Conservation (phyloP, 2,797 vertebrate species). For the Petrocephalus schoutedeni region DNA sequence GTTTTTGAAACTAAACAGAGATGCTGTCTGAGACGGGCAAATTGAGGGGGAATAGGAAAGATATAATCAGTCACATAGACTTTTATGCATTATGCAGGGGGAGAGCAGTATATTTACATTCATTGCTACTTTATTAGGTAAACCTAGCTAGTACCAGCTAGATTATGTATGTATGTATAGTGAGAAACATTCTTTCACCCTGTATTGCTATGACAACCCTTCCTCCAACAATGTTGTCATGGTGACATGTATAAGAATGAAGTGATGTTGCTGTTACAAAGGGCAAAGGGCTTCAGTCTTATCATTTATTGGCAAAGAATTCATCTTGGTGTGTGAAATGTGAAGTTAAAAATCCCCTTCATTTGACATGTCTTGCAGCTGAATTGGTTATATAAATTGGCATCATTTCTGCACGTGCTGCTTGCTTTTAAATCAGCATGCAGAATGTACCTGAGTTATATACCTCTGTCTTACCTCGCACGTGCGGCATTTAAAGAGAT, state of each 20-base stretch:
- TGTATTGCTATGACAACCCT: conserved; percentile 20
- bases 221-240: conserved; percentile 25
- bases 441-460: neutral
- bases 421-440: neutral
- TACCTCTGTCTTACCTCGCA: neutral
- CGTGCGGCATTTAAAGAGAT: neutral
- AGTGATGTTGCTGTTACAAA: neutral
- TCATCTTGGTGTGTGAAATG: neutral
- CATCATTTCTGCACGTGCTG: neutral
- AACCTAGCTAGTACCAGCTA: neutral
- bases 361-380: neutral
- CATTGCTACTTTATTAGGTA: neutral
- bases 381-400: neutral
- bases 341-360: neutral
- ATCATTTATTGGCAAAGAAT: neutral
- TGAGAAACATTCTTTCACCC: neutral
- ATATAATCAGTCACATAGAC: neutral
- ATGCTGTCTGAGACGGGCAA: neutral
- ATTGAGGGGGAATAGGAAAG: neutral
- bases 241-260: conserved; percentile 19
- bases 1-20: neutral
- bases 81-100: neutral
- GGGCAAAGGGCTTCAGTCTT: neutral
- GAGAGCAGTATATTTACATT: neutral
- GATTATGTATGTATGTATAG: neutral